phyloP scores from a whole-genome alignment of 1,140 invertebrate genomes.

The Lordiphosa stackelbergi region DNA sequence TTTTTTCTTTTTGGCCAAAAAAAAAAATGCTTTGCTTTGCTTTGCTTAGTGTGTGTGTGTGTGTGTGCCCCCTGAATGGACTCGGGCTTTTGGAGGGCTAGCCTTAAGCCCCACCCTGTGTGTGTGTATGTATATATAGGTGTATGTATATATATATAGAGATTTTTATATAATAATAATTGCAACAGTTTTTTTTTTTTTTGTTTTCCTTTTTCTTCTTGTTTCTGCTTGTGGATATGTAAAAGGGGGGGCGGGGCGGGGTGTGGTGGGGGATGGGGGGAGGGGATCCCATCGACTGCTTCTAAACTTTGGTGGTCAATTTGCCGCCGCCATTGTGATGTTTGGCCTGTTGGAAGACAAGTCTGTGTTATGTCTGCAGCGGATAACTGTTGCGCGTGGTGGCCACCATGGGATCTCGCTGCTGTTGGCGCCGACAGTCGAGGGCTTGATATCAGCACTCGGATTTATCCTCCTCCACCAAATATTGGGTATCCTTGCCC shows the following conservation, averaged over 20 bases:
- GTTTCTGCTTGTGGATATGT: slow-evolving; percentile 45
- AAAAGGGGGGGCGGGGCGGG: slow-evolving; percentile 23
- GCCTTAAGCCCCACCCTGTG: slow-evolving; percentile 20
- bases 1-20: slow-evolving; percentile 34
- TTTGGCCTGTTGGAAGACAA: slow-evolving; percentile 37
- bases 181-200: slow-evolving; percentile 52
- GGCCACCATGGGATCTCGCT: slow-evolving; percentile 11
- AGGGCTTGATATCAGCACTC: slow-evolving; percentile 77
- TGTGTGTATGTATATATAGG: slow-evolving; percentile 27
- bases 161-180: slow-evolving; percentile 65
- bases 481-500: slow-evolving; percentile 93
- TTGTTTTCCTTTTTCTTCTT: slow-evolving; percentile 10
- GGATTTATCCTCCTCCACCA: slow-evolving; percentile 89
- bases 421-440: slow-evolving; percentile 32
- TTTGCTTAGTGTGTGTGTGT: slow-evolving; percentile 14
- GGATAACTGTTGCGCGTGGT: slow-evolving; percentile 43
- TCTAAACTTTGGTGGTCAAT: slow-evolving; percentile 60
- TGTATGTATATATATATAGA: slow-evolving; percentile 36
- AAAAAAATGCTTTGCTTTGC: slow-evolving; percentile 2
- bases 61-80: slow-evolving; percentile 11
- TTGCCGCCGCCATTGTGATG: slow-evolving; percentile 62
- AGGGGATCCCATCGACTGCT: slow-evolving; percentile 4
- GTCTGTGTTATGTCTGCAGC: slow-evolving; percentile 61
- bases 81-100: not conserved
- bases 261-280: slow-evolving; percentile 8